Percentiles rank a stretch among this genome's conserved stretches.
phyloP scores from a whole-genome alignment of 2,113 vertebrate genomes.

The Oncorhynchus clarkii region DNA sequence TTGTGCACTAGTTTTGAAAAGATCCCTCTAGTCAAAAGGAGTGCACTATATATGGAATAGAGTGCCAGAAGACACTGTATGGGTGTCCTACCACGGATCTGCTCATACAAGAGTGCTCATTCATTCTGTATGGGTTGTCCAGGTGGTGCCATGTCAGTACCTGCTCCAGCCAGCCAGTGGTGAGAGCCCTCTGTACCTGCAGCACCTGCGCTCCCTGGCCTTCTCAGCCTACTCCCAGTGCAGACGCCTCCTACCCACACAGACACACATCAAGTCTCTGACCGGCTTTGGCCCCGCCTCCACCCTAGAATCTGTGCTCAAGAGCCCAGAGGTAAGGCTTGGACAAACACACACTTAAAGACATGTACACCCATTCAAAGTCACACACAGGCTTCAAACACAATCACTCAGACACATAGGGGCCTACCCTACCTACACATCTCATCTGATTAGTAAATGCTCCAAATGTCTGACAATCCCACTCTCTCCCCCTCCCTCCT shows the following conservation, averaged over 20 bases:
- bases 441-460: neutral
- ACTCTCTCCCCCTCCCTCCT: no score
- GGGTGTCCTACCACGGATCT: no score
- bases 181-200: conserved; percentile 90
- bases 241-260: conserved; percentile 85
- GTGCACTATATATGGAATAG: no score
- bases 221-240: conserved; percentile 97
- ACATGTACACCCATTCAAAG: no score
- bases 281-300: conserved; percentile 95
- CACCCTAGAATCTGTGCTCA: conserved; percentile 83
- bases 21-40: no score
- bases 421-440: no score
- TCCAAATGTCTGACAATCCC: neutral
- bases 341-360: no score
- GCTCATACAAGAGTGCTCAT: neutral
- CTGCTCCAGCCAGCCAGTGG: conserved; percentile 95
- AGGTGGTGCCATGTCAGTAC: conserved; percentile 96
- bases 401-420: no score
- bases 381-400: no score
- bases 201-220: conserved; percentile 93
- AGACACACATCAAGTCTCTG: conserved; percentile 94
- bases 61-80: no score
- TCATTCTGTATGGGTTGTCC: neutral
- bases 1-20: no score
- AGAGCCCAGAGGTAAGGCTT: conserved; percentile 80